Base-by-base conservation (phyloP, 2,113 vertebrate species). In the Silurus meridionalis region DNA sequence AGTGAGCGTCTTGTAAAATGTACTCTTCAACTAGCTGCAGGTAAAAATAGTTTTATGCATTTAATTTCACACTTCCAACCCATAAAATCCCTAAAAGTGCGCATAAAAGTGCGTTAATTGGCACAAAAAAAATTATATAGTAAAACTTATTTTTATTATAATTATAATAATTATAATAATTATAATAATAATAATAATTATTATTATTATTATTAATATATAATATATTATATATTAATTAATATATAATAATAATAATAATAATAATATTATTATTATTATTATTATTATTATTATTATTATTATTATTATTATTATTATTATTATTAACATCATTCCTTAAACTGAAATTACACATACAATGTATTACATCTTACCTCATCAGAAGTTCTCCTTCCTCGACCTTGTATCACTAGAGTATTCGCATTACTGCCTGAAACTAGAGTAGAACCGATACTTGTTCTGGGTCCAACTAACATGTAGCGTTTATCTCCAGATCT, bases 381-480 rank as follows among this genome's bases (percentile, higher is more conserved):
- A 61, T 37, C 83, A 84, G 81, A 88, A 6, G 83, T 25, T 67
- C 67, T 75, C 21, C 86, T 90, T 14, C 90, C 87, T 19, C 55
- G 80, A 60, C 90, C 90, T 72, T 84, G 85, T 14, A 92, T 58
- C 21, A 92, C 88, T 28, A 92, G 78, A 48, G 92, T 94, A 46
- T 93, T 94, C 3, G 89, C 89, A 78, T 93, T 91, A 13, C 93
- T 94, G 0, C 91, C 92, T 0, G 93, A 79, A 0, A 88, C 92
- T 28, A 88, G 19, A 52, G 92, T 87, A 8, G 92, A 90, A n/a
- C 93, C 92, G 21, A 90, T 83, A 85, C 91, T 92, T 86, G 90
- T 89, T 85, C 90, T 90, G 57, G 91, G 90, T 89, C 85, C 90
- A 90, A 92, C 91, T 90, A 92, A 72, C 91, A 92, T 91, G 84